These are phyloP conservation scores for Carpatolechia fugitivella DNA, from an alignment of 2,888 invertebrate genomes.

Conservation along the genomic window DNA sequence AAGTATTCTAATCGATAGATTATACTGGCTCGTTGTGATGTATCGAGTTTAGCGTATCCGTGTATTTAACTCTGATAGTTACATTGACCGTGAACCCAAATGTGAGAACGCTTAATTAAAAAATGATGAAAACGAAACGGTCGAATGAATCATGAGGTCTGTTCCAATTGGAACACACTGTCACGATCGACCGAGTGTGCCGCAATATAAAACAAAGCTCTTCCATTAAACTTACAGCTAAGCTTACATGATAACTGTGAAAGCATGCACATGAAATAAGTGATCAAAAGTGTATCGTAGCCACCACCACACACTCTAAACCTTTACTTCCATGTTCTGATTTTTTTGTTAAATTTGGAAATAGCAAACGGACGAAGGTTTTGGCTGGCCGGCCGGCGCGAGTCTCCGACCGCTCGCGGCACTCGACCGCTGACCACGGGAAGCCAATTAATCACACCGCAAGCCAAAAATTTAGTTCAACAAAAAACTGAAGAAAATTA, in stretches of 20 bases:
- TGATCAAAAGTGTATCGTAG: conserved; percentile 57
- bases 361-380: conserved; percentile 53
- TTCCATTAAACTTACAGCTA: conserved; percentile 60
- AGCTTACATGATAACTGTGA: conserved; percentile 65
- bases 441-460: conserved; percentile 78
- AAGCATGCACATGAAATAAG: conserved; percentile 75
- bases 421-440: conserved; percentile 41
- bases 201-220: conserved; percentile 59
- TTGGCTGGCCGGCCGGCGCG: conserved; percentile 35
- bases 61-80: conserved; percentile 32
- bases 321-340: conserved; percentile 71
- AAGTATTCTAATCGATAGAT: background rate
- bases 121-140: conserved; percentile 39
- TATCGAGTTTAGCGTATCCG: conserved; percentile 6
- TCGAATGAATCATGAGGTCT: conserved; percentile 26
- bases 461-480: conserved; percentile 73
- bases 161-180: background rate
- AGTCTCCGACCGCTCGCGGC: conserved; percentile 25
- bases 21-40: too few relatives aligned
- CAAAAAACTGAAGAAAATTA: conserved; percentile 67
- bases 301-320: conserved; percentile 80
- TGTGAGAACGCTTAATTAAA: conserved; percentile 39
- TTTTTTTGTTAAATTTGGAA: conserved; percentile 73
- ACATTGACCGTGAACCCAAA: conserved; percentile 67
- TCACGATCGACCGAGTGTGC: conserved; percentile 36